Evolutionary conservation across 2,113 vertebrate species (phyloP), one percentile per base, ranked within the genome.

Genomic region (Synchiropus splendidus): DNA sequence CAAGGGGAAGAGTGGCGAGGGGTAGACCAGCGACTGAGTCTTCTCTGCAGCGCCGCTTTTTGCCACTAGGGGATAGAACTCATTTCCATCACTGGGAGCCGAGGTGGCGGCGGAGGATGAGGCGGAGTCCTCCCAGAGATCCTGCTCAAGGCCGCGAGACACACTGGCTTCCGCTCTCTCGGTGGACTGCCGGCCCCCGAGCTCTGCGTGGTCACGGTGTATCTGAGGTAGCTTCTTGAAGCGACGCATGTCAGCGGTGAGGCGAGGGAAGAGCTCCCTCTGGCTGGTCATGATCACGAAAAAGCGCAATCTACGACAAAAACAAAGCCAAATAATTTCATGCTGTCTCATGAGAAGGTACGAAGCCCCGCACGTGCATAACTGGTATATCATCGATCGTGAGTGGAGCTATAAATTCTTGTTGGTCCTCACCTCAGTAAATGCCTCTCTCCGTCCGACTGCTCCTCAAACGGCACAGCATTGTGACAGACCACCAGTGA

Each of bases 221-320:
- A 92, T 75, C 65, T 85, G 89, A 0, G 92, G 87, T 8, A 94
- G 85, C 75, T 96, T 97, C 76, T 89, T 91, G 60, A 98, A 94
- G 38, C 95, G 90, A 0, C 88, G 84, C 90, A 96, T 88, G 54
- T 98, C 95, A 0, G 90, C 90, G 0, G 94, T 98, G 51, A 98
- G 89, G 37, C 91, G 88, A 1, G 95, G 95, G 37, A 98, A 98
- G 5, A 98, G 85, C 68, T 98, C 94, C 44, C 94, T 85, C 74
- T 97, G 93, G 74, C 93, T 98, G 0, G 95, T 98, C 88, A 98
- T 97, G 70, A 98, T 89, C 65, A 98, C 90, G 0, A 91, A 97
- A 79, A 92, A 98, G 36, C 83, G 85, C 8, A 98, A 65, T 75
- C 95, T 98, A 51, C 16, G 36, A 44, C 12, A 30, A 9, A 42